These are phyloP conservation scores for Centrocercus urophasianus DNA, from an alignment of 2,113 vertebrate species.

Conservation along the genomic window DNA sequence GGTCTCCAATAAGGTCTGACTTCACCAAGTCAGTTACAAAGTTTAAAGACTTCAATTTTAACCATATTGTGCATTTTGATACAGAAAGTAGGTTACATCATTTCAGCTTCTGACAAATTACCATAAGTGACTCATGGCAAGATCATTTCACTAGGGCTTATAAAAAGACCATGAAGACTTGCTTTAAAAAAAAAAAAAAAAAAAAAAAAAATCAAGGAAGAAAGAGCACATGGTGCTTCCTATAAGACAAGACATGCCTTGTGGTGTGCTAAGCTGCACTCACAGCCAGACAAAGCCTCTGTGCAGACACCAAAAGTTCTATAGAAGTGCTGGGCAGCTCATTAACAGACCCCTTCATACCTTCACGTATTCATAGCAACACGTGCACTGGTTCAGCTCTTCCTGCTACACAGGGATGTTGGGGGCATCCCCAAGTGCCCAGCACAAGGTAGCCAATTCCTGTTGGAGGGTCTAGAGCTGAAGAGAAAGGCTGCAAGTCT, in stretches of 20 bases:
- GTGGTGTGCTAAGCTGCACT: background rate
- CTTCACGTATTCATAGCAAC: too few species aligned
- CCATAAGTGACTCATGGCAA: background rate
- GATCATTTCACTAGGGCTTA: background rate
- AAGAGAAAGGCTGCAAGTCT: background rate
- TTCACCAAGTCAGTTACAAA: background rate
- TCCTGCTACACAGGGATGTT: background rate
- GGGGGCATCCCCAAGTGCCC: background rate
- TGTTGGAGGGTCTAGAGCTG: background rate
- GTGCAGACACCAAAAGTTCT: accelerated
- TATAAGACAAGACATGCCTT: background rate
- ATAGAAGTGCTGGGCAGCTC: accelerated
- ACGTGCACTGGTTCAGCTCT: background rate
- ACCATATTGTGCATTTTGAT: background rate
- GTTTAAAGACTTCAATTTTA: background rate
- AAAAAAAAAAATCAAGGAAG: background rate
- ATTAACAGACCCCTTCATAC: background rate
- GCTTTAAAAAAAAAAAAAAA: background rate
- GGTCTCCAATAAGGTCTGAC: background rate
- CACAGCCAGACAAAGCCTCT: background rate
- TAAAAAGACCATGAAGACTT: background rate
- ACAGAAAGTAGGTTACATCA: background rate
- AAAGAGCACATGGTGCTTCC: background rate
- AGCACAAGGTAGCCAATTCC: accelerated
- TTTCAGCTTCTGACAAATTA: background rate